Base-by-base conservation (phyloP, 2,888 invertebrate species). In the Pyrrhia umbra region DNA sequence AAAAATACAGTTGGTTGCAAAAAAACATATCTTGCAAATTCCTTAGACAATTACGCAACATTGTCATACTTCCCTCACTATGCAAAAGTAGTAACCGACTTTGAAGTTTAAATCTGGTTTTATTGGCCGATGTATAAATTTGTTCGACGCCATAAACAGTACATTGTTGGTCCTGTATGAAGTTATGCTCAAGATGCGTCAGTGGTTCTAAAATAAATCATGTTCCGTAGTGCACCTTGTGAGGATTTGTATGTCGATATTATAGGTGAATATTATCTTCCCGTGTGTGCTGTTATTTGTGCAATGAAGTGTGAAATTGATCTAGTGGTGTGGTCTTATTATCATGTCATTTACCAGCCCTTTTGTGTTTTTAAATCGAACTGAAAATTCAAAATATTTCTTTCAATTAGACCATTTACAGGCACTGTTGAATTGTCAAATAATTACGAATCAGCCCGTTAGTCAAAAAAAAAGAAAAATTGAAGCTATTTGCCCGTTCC, bases 201-300 rank as follows among this genome's bases (percentile, higher is more conserved):
- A 62, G 6, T 23, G 20, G 16, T 30, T 45, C 52, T 62, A 23
- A 71, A 75, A 75, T 75, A 63, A 57, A 75, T 75, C 56, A 25
- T 50, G 37, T 50, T 50, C 23, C 39, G 15, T 23, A 34, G 34
- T 55, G 42, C 50, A 55, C 43, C 34, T 18, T n/a, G 2, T 2
- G 4, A 1, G 34, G 21, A 47, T 61, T 68, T 68, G 47, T 43
- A 23, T 1, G 34, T 21, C 2, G 34, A 23, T 39, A 49, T 66
- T 37, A 27, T 37, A 47, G 56, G 57, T 58, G 47, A 49, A 65
- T 57, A 46, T 56, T 47, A 43, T 47, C 58, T 39, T 20, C 4
- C 6, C 37, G 15, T 40, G 2, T 47, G 27, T 25, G 8, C 9
- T 40, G 30, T 37, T 40, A 64, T 20, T 15, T 47, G 21, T 51